phyloP scores from a whole-genome alignment of 1,140 invertebrate species.

The Schlechtendalia chinensis region DNA sequence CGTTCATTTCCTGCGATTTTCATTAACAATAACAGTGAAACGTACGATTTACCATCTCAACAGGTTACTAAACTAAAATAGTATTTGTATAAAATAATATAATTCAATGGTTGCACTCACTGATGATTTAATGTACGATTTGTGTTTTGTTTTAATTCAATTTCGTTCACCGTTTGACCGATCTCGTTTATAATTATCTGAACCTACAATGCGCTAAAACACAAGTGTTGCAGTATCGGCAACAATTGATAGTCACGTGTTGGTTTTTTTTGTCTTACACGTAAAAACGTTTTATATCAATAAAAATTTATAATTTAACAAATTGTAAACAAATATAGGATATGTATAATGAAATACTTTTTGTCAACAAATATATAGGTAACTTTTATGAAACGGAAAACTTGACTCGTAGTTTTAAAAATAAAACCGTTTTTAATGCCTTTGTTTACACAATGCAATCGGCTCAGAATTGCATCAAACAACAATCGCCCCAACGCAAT shows the following conservation, averaged over 20 bases:
- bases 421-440: slow-evolving; percentile 2
- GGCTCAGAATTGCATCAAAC: slow-evolving; percentile 56
- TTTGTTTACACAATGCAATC: background rate
- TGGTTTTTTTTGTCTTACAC: background rate
- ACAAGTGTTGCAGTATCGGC: background rate
- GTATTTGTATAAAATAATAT: too few species aligned
- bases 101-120: background rate
- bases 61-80: too few species aligned
- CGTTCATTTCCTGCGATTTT: slow-evolving; percentile 60
- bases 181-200: background rate
- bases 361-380: slow-evolving; percentile 33
- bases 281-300: background rate
- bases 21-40: too few species aligned
- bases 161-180: background rate
- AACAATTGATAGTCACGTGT: background rate
- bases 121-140: background rate
- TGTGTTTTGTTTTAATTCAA: background rate
- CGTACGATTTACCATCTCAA: too few species aligned
- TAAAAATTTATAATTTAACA: slow-evolving; percentile 22
- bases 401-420: slow-evolving; percentile 6
- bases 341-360: slow-evolving; percentile 37
- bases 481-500: slow-evolving; percentile 90
- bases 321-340: slow-evolving; percentile 47
- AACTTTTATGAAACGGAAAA: slow-evolving; percentile 37
- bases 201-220: background rate